Evolutionary conservation across 2,888 invertebrate species (phyloP).

Genomic region (Nymphalis urticae): DNA sequence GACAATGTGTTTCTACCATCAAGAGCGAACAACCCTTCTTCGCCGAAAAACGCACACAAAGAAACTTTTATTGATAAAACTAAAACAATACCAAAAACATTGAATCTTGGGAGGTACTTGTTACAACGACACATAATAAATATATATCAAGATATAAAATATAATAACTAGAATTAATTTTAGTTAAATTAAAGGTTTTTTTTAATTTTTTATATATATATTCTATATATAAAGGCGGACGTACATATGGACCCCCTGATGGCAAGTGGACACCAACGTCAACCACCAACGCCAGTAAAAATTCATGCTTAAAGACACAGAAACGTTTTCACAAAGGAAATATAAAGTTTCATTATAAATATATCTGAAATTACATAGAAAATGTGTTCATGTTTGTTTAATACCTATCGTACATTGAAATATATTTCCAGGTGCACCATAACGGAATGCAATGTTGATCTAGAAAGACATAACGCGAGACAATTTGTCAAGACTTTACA

Average conservation of each 20-base stretch:
- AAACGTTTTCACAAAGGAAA: no score
- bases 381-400: no score
- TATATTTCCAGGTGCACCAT: constrained; percentile 66
- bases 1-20: constrained; percentile 77
- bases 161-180: no score
- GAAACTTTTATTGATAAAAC: constrained; percentile 53
- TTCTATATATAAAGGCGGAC: no score
- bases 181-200: no score
- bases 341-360: background rate
- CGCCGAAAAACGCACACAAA: constrained; percentile 49
- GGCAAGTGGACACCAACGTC: no score
- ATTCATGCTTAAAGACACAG: no score
- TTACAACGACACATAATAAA: background rate
- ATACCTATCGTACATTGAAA: background rate
- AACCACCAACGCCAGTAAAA: no score
- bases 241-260: no score
- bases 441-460: constrained; percentile 88
- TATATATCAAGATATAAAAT: no score
- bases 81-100: constrained; percentile 70
- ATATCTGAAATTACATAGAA: background rate
- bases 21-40: constrained; percentile 63
- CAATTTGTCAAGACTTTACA: constrained; percentile 90
- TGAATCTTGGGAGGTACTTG: constrained; percentile 71
- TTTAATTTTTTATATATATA: no score
- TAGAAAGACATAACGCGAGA: constrained; percentile 92